These are phyloP conservation scores for Rhinopomastus cyanomelas DNA, from an alignment of 2,113 vertebrate genomes.

Conservation along the genomic window DNA sequence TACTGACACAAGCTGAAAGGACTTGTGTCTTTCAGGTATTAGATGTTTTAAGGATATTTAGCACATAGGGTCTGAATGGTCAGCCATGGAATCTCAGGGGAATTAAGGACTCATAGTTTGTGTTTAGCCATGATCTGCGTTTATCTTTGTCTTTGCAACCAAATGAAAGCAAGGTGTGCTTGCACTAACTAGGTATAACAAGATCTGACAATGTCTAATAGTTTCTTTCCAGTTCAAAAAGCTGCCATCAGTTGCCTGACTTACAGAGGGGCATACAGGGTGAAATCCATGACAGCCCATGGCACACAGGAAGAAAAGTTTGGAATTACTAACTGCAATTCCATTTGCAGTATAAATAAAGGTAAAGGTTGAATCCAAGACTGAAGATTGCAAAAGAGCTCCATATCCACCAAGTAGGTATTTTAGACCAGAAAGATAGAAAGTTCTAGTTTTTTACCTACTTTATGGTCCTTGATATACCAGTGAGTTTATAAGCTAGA, in stretches of 20 bases:
- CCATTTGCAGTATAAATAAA: background rate
- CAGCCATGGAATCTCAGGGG: background rate
- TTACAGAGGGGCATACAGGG: background rate
- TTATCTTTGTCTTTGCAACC: conserved; percentile 31
- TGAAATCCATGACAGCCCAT: conserved; percentile 7
- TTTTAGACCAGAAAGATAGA: background rate
- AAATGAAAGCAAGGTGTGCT: conserved; percentile 40
- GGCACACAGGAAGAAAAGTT: background rate
- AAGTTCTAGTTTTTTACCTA: background rate
- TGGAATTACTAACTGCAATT: conserved; percentile 12
- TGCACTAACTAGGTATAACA: background rate
- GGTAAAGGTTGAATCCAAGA: background rate
- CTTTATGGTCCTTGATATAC: conserved; percentile 37
- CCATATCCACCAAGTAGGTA: background rate
- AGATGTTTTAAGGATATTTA: background rate
- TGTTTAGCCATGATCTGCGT: background rate
- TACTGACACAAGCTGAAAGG: background rate
- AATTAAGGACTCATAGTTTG: conserved; percentile 4
- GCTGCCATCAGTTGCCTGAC: conserved; percentile 50
- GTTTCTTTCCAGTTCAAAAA: conserved; percentile 37
- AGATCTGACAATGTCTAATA: conserved; percentile 22
- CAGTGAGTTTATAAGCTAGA: background rate
- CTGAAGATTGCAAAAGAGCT: background rate
- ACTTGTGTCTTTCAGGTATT: background rate
- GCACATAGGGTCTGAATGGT: background rate